These are phyloP conservation scores for Drosophila neonasuta DNA, from an alignment of 2,888 invertebrate genomes.

Conservation along the genomic window DNA sequence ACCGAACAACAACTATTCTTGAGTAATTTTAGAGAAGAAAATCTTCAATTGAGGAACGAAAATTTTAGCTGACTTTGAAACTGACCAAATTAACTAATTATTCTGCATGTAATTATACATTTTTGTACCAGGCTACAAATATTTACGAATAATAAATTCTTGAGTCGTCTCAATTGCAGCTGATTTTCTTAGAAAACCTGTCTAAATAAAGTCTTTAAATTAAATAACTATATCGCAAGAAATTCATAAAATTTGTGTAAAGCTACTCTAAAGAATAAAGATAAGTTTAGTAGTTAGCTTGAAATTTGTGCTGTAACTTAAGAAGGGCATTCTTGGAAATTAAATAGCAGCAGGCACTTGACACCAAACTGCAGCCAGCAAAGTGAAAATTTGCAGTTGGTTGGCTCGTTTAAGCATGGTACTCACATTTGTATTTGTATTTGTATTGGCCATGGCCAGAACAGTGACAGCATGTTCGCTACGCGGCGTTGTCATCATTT, in stretches of 20 bases:
- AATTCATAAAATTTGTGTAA: not conserved
- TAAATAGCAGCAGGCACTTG: constrained; percentile 22
- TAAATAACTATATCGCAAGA: not conserved
- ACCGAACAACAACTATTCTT: too few species aligned
- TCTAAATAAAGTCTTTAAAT: not conserved
- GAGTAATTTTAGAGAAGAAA: too few species aligned
- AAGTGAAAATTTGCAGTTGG: constrained; percentile 20
- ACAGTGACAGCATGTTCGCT: constrained; percentile 48
- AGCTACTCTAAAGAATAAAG: not conserved
- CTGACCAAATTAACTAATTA: too few species aligned
- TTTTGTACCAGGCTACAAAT: too few species aligned
- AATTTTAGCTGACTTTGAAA: too few species aligned
- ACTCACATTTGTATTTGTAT: constrained; percentile 66
- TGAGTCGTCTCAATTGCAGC: too few species aligned
- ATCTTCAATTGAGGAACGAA: too few species aligned
- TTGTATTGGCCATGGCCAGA: constrained; percentile 47
- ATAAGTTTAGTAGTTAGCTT: not conserved
- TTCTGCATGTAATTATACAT: too few species aligned
- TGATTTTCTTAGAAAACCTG: not conserved
- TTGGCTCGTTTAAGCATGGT: constrained; percentile 11
- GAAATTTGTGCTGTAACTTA: too few species aligned
- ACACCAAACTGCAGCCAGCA: constrained; percentile 28
- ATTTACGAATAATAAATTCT: too few species aligned
- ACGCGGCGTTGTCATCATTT: constrained; percentile 55
- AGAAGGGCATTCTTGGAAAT: constrained; percentile 9